Base-by-base conservation (phyloP, 53 echinoderm and acorn worm species). In the Mesocentrotus franciscanus region DNA sequence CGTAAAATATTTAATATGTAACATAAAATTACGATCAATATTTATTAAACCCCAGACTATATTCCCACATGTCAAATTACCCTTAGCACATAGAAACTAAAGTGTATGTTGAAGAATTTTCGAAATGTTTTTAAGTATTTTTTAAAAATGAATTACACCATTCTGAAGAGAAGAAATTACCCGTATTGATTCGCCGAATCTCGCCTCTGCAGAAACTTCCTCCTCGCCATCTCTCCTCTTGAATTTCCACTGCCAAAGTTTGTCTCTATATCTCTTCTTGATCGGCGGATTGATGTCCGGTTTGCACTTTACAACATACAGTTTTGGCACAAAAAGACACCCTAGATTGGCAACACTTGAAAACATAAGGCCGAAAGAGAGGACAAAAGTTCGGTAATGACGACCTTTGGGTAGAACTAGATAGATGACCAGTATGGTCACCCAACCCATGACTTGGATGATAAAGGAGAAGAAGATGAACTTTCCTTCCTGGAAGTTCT, bases 391-490 rank as follows among this genome's bases (percentile, higher is more conserved):
- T 34, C 97, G 95, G 72, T 92, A 93, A 90, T 97, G 97, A 22
- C 78, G 95, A 7, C 96, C 97, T 14, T 83, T 62, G 4, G 96
- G 95, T 9, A 97, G 36, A 10, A 96, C 95, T 9, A 97, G 60
- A 76, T 96, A 96, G 33, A 96, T 95, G 1, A 78, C 93, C 16
- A 97, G 11, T 9, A 96, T 95, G 16, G 97, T 92, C 20, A 92
- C 90, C 98, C 97, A 97, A 15, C 97, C 27, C 97, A 98, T 97
- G 34, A 93, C 93, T 92, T 97, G 97, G 20, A 97, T 95, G 61
- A 98, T 96, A 78, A 98, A 97, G n/a, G 96, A 92, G 61, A 96
- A 98, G 91, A 98, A 98, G 62, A 97, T 61, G 83, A 98, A 98
- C 84, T 98, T 98, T 2, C 97, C 97, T 61, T 98, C 98, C 36